Percentiles rank a stretch among this genome's conserved stretches.
phyloP scores from a whole-genome alignment of 2,113 vertebrate genomes.

The Salvator merianae region DNA sequence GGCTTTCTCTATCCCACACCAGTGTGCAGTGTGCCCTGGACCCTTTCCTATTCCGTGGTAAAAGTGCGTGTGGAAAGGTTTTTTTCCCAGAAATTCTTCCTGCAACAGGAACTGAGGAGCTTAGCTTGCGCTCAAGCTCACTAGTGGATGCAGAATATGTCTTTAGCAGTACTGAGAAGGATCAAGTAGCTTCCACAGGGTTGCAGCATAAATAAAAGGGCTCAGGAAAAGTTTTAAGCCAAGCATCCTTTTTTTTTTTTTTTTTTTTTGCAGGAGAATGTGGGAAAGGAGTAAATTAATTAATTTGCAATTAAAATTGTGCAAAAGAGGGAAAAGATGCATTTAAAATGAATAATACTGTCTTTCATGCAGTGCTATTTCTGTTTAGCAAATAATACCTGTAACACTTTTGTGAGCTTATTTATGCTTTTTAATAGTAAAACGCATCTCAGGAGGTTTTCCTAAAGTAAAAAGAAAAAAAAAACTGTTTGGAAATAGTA shows the following conservation, averaged over 20 bases:
- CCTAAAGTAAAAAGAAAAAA: neutral
- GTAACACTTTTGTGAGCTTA: slow-evolving; percentile 25
- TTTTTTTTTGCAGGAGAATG: slow-evolving; percentile 8
- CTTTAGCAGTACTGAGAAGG: neutral
- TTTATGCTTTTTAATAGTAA: neutral
- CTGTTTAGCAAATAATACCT: slow-evolving; percentile 60
- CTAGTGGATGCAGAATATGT: too few species aligned
- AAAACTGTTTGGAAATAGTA: slow-evolving; percentile 50
- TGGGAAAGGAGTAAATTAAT: slow-evolving; percentile 23
- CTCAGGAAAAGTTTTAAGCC: neutral
- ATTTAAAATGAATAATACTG: slow-evolving; percentile 50
- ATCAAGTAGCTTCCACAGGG: too few species aligned
- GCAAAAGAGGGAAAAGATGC: slow-evolving; percentile 61
- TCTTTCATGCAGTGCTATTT: slow-evolving; percentile 66
- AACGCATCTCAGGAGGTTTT: neutral
- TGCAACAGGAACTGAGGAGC: too few species aligned
- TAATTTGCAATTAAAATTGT: slow-evolving; percentile 49
- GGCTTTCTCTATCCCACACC: too few species aligned
- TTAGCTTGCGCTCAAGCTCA: too few species aligned
- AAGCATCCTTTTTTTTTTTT: neutral
- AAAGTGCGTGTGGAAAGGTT: too few species aligned
- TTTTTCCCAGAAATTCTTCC: too few species aligned
- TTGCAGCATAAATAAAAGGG: too few species aligned
- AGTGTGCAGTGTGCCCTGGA: too few species aligned
- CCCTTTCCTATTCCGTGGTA: too few species aligned